Conservation (phyloP, 37 sponge, comb jelly and placozoan genomes). For the Axinella damicornis region DNA sequence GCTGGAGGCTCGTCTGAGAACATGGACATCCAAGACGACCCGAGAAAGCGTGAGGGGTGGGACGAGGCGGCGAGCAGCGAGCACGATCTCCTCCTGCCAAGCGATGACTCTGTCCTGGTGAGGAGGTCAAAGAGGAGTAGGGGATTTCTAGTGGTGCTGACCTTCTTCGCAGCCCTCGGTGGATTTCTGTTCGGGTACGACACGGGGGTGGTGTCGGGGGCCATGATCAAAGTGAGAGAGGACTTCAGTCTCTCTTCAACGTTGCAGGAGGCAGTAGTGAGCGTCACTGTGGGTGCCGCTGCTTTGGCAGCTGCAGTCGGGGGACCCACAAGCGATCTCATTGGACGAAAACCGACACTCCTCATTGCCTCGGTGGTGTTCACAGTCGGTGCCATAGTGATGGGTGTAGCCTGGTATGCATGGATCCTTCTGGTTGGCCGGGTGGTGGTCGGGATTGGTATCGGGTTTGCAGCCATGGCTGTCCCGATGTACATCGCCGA, state of each 20-base stretch:
- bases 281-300: slow-evolving; percentile 84
- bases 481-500: slow-evolving; percentile 89
- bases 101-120: neutral
- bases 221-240: slow-evolving; percentile 71
- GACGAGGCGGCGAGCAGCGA: neutral
- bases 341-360: slow-evolving; percentile 83
- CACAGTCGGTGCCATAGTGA: slow-evolving; percentile 82
- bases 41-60: too few species aligned
- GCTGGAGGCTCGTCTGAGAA: too few species aligned
- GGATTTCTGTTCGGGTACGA: slow-evolving; percentile 97
- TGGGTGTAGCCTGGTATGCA: slow-evolving; percentile 57
- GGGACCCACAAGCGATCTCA: slow-evolving; percentile 53
- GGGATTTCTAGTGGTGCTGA: slow-evolving; percentile 28
- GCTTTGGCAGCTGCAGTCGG: slow-evolving; percentile 75
- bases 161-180: slow-evolving; percentile 57
- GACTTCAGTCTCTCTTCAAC: slow-evolving; percentile 44
- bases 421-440: slow-evolving; percentile 82
- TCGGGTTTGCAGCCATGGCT: slow-evolving; percentile 88
- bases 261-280: slow-evolving; percentile 82
- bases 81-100: neutral
- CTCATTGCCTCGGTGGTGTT: slow-evolving; percentile 82
- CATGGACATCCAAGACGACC: too few species aligned
- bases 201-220: slow-evolving; percentile 94
- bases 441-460: slow-evolving; percentile 81
- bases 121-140: neutral